A percentile compares a stretch with the other conserved stretches of the same genome.
phyloP scores from a whole-genome alignment of 2,888 invertebrate species.

The Loripinus fragilis region DNA sequence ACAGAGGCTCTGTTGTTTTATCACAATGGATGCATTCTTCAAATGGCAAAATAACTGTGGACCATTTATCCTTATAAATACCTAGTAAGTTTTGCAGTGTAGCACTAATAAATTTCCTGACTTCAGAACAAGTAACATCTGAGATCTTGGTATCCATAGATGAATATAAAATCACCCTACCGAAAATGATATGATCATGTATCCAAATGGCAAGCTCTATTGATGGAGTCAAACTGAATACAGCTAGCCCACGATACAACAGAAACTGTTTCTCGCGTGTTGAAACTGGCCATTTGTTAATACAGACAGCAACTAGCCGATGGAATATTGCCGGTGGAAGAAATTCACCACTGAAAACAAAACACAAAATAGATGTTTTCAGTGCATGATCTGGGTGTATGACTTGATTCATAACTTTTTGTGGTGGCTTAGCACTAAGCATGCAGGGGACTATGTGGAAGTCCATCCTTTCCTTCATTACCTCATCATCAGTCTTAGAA shows the following conservation, averaged over 20 bases:
- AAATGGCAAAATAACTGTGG: conserved; percentile 20
- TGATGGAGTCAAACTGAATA: conserved; percentile 29
- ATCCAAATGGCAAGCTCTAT: conserved; percentile 40
- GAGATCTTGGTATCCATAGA: background rate
- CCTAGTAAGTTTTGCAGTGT: conserved; percentile 25
- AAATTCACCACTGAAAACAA: conserved; percentile 40
- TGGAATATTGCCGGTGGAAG: conserved; percentile 57
- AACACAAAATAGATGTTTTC: conserved; percentile 41
- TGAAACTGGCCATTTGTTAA: conserved; percentile 29
- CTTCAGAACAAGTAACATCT: conserved; percentile 8
- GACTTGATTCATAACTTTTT: background rate
- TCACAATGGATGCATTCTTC: conserved; percentile 46
- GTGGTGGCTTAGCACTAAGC: conserved; percentile 24
- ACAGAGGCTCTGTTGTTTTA: background rate
- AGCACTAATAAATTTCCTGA: conserved; percentile 8
- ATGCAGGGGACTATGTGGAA: conserved; percentile 53
- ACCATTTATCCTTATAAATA: conserved; percentile 20
- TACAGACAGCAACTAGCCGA: conserved; percentile 49
- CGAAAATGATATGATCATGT: conserved; percentile 44
- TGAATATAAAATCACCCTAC: conserved; percentile 30
- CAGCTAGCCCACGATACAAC: conserved; percentile 48
- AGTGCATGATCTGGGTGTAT: conserved; percentile 4
- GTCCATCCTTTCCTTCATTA: conserved; percentile 10
- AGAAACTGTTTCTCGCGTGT: conserved; percentile 7
- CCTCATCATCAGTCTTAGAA: background rate